phyloP scores from a whole-genome alignment of 2,797 vertebrate genomes.

The Gallinago solitaria region DNA sequence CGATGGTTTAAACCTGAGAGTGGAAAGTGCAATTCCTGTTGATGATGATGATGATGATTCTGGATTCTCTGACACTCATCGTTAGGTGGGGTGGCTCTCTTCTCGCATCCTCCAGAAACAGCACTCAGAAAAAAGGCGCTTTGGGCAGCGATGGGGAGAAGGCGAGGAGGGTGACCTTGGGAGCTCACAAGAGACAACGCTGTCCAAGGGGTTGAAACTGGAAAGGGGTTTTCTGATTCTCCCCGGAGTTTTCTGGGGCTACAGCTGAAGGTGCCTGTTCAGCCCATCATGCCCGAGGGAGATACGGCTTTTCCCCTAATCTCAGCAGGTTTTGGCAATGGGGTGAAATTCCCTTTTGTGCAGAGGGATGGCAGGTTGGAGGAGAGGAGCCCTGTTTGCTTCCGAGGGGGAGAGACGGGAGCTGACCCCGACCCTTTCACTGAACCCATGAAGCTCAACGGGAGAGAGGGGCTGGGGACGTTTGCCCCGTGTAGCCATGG shows the following conservation, averaged over 20 bases:
- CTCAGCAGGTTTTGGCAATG: not conserved
- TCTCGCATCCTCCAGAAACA: not conserved
- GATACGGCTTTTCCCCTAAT: not conserved
- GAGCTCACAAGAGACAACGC: not conserved
- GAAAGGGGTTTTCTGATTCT: not conserved
- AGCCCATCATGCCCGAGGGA: not conserved
- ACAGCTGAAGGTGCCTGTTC: not conserved
- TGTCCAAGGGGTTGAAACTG: not conserved
- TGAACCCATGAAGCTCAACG: fast-evolving
- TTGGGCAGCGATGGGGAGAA: fast-evolving
- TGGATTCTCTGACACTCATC: not conserved
- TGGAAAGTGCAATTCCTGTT: not conserved
- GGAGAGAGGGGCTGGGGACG: not conserved
- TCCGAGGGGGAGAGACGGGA: not conserved
- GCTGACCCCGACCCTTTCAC: not conserved
- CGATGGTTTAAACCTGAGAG: not conserved
- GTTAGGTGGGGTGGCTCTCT: not conserved
- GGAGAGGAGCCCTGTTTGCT: not conserved
- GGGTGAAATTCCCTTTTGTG: not conserved
- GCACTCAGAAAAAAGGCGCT: not conserved
- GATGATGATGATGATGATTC: not conserved
- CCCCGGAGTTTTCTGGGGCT: not conserved
- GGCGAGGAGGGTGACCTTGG: not conserved
- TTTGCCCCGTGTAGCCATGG: not conserved
- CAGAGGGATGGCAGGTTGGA: not conserved